Conservation (phyloP, 2,113 vertebrate genomes). For the Anoura caudifer region DNA sequence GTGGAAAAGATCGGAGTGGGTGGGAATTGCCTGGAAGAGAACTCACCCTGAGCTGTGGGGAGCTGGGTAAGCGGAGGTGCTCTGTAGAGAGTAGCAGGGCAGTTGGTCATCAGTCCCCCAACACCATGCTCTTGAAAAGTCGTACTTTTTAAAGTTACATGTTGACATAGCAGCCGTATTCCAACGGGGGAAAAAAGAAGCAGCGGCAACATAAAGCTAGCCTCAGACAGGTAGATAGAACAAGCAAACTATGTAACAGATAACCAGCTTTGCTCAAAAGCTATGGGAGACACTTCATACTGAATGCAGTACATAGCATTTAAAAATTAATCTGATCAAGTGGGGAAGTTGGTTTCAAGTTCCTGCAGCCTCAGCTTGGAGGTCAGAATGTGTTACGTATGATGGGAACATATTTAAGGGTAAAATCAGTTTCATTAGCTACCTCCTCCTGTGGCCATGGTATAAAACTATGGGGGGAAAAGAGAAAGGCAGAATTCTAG, state of each 20-base stretch:
- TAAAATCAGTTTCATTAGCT: neutral
- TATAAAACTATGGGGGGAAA: neutral
- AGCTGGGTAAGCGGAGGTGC: neutral
- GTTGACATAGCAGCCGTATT: neutral
- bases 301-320: neutral
- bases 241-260: neutral
- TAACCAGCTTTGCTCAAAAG: neutral
- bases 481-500: neutral
- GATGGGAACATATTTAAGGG: neutral
- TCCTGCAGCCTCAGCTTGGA: neutral
- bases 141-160: neutral
- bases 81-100: neutral
- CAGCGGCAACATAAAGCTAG: neutral
- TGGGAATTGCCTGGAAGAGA: neutral
- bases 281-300: neutral
- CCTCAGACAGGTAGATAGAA: neutral
- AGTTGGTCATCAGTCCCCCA: neutral
- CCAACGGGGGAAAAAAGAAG: neutral
- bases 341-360: neutral
- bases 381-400: neutral
- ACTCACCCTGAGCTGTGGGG: neutral
- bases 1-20: neutral
- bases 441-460: neutral
- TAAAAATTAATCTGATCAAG: neutral
- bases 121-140: neutral